A percentile compares a stretch with the other conserved stretches of the same genome.
Conservation (phyloP, 2,888 invertebrate genomes). For the Schizaphis graminum region DNA sequence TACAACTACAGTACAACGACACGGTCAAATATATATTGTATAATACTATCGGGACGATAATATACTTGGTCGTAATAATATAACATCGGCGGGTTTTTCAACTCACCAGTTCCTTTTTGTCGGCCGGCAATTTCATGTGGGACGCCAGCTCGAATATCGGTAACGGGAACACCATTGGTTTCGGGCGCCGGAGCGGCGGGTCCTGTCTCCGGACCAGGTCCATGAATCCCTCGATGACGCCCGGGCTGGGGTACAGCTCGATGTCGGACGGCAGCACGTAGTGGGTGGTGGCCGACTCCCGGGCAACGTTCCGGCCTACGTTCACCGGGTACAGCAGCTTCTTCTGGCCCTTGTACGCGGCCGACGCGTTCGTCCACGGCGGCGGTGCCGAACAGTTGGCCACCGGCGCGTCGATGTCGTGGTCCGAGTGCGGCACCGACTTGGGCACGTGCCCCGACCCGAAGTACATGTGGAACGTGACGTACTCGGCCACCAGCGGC, state of each 20-base stretch:
- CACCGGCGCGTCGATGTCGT: conserved; percentile 79
- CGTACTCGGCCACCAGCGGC: conserved; percentile 81
- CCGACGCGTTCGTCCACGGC: conserved; percentile 79
- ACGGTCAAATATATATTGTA: too few relatives aligned
- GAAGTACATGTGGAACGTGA: conserved; percentile 92
- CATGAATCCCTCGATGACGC: conserved; percentile 84
- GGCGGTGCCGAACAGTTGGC: conserved; percentile 79
- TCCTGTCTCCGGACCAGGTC: conserved; percentile 85
- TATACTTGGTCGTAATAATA: too few relatives aligned
- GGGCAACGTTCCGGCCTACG: conserved; percentile 89
- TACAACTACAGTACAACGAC: neutral
- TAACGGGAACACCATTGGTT: conserved; percentile 84
- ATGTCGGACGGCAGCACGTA: conserved; percentile 90
- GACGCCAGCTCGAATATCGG: conserved; percentile 90
- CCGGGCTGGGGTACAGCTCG: conserved; percentile 90
- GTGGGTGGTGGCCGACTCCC: conserved; percentile 85
- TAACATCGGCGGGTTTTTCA: neutral
- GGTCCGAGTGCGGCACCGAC: conserved; percentile 68
- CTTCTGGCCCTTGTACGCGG: conserved; percentile 82
- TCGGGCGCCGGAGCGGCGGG: conserved; percentile 76
- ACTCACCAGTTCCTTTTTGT: conserved; percentile 78
- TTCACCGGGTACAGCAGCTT: conserved; percentile 90
- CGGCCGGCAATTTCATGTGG: conserved; percentile 76
- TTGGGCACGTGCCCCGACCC: conserved; percentile 88
- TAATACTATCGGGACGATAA: too few relatives aligned